These are phyloP conservation scores for Porites australiensis DNA, from an alignment of 64 coral and sea anemone genomes.

Conservation along the genomic window DNA sequence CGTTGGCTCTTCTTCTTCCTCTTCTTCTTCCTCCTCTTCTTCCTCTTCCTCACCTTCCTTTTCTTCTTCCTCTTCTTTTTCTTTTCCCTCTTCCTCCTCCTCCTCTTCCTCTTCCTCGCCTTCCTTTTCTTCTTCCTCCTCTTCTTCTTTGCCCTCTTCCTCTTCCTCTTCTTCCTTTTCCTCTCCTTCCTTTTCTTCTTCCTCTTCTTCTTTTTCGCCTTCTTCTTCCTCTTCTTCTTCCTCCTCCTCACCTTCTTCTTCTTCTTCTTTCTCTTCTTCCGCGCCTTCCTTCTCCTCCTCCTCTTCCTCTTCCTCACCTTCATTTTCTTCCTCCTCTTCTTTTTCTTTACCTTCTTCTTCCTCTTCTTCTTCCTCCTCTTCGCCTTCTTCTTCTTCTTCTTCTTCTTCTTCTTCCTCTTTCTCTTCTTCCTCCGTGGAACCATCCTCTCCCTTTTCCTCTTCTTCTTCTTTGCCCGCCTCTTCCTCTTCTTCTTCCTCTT, in stretches of 20 bases:
- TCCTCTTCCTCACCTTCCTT: conserved; percentile 1
- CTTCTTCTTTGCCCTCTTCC: neutral
- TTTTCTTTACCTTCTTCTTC: neutral
- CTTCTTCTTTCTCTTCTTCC: conserved; percentile 4
- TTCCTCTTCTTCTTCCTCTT: conserved; percentile 8
- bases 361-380: conserved; percentile 28
- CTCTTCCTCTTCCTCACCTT: conserved; percentile 23
- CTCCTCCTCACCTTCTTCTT: neutral
- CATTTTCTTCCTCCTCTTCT: conserved; percentile 8
- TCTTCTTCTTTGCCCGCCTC: neutral
- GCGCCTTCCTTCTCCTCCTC: neutral
- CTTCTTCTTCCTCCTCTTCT: neutral
- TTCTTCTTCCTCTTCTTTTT: neutral
- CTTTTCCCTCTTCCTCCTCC: neutral
- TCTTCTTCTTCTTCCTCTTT: conserved; percentile 14
- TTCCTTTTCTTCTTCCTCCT: neutral
- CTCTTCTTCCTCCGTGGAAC: neutral
- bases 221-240: conserved; percentile 19
- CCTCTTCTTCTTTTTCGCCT: conserved; percentile 7
- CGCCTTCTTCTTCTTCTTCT: neutral
- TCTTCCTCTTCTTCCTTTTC: neutral
- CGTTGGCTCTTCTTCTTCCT: neutral
- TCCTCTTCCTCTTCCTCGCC: neutral
- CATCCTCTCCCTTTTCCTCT: neutral
- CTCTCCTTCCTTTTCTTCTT: neutral